Percentiles rank a stretch among this genome's conserved stretches.
Conservation (phyloP, 2,888 invertebrate species). For the Tupiocoris notatus region DNA sequence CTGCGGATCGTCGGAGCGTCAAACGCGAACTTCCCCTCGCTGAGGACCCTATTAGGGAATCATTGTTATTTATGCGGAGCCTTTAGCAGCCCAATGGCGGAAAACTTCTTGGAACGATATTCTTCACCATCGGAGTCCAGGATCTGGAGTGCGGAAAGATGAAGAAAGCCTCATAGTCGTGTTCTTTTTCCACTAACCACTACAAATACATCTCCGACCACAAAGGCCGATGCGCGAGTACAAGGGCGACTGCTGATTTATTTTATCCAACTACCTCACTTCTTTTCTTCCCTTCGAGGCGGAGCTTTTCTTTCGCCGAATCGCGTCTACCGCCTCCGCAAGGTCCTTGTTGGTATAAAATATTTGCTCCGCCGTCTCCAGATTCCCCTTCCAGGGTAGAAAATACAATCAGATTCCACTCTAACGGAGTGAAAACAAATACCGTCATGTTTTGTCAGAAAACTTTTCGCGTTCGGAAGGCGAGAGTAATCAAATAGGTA, state of each 20-base stretch:
- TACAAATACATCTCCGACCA: not conserved
- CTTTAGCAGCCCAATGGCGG: not conserved
- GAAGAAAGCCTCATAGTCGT: not conserved
- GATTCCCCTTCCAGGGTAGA: not conserved
- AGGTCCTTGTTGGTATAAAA: not conserved
- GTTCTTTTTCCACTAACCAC: too few species aligned
- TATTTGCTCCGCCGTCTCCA: not conserved
- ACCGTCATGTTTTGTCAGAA: not conserved
- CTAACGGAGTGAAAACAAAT: not conserved
- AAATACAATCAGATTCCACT: not conserved
- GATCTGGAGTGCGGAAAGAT: not conserved
- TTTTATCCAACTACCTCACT: not conserved
- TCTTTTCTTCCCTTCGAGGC: not conserved
- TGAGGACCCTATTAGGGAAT: not conserved
- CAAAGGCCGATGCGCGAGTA: not conserved
- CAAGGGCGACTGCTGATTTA: not conserved
- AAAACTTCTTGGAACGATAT: not conserved
- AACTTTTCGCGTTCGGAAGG: not conserved
- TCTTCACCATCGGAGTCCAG: not conserved
- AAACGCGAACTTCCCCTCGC: not conserved
- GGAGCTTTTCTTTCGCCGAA: not conserved
- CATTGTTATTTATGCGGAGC: not conserved
- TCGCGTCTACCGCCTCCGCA: too few species aligned
- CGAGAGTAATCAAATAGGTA: too few species aligned
- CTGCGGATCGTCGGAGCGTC: not conserved